phyloP scores from a whole-genome alignment of 2,888 invertebrate genomes.

The Neoaliturus tenellus region DNA sequence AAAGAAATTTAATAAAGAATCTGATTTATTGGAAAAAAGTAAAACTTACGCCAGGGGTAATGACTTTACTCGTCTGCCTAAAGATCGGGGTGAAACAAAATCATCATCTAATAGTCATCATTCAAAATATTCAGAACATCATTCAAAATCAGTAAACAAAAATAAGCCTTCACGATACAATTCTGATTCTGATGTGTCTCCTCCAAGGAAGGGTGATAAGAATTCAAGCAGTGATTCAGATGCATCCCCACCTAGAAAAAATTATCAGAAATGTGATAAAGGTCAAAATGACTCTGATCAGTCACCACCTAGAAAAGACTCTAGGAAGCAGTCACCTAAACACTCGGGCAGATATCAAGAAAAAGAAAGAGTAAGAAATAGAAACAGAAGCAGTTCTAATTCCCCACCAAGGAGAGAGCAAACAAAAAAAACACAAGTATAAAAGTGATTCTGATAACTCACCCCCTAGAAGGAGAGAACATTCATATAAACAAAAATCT shows the following conservation, averaged over 20 bases:
- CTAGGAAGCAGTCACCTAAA: conserved; percentile 26
- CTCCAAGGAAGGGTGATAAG: conserved; percentile 69
- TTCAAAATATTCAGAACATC: conserved; percentile 64
- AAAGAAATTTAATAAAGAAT: conserved; percentile 53
- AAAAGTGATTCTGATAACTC: conserved; percentile 68
- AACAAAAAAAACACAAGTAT: conserved; percentile 45
- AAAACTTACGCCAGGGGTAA: not conserved
- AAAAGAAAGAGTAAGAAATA: conserved; percentile 38
- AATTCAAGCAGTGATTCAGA: conserved; percentile 66
- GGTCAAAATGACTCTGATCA: conserved; percentile 64
- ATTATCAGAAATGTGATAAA: conserved; percentile 52
- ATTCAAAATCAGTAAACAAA: too few relatives aligned
- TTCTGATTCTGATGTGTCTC: conserved; percentile 71
- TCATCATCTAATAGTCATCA: conserved; percentile 57
- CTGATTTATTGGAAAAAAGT: conserved; percentile 52
- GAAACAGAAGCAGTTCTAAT: conserved; percentile 60
- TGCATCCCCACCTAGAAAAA: conserved; percentile 69
- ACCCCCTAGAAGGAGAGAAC: conserved; percentile 67
- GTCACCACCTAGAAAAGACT: conserved; percentile 70
- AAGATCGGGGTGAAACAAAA: not conserved
- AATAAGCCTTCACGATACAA: conserved; percentile 55
- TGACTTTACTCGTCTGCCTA: not conserved
- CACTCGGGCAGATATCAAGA: conserved; percentile 58
- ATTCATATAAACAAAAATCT: conserved; percentile 48
- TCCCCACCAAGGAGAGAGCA: conserved; percentile 65